Conservation (phyloP, 2,797 vertebrate species). For the Scleropages formosus region DNA sequence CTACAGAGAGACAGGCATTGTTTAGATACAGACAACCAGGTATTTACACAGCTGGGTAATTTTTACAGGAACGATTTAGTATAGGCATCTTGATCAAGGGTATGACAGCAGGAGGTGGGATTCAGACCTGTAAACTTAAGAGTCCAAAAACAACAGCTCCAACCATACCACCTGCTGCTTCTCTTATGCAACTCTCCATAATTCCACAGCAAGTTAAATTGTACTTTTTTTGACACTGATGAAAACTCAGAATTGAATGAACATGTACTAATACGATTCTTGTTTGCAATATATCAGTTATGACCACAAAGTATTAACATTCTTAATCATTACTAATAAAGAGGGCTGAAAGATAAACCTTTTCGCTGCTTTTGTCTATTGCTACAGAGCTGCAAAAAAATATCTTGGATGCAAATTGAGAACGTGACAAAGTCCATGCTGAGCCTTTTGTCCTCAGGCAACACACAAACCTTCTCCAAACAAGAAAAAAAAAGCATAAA, state of each 20-base stretch:
- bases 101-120: no score
- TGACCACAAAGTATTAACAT: background rate
- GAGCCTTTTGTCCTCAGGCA: conserved; percentile 9
- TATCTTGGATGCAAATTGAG: conserved; percentile 16
- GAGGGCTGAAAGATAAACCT: background rate
- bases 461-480: background rate
- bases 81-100: no score
- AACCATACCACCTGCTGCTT: no score
- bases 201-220: no score
- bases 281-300: background rate
- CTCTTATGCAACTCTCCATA: background rate
- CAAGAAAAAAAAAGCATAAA: background rate
- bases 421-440: background rate
- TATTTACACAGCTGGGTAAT: no score
- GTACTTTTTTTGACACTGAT: no score
- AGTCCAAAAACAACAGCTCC: no score
- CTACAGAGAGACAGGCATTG: no score
- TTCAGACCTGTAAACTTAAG: no score
- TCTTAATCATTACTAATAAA: conserved; percentile 5
- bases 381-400: background rate
- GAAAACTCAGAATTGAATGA: conserved; percentile 2
- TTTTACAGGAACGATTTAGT: no score
- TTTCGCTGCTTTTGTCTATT: background rate
- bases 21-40: no score
- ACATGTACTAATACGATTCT: conserved; percentile 1